phyloP scores from a whole-genome alignment of 1,140 invertebrate species.

The Eurosta solidaginis region DNA sequence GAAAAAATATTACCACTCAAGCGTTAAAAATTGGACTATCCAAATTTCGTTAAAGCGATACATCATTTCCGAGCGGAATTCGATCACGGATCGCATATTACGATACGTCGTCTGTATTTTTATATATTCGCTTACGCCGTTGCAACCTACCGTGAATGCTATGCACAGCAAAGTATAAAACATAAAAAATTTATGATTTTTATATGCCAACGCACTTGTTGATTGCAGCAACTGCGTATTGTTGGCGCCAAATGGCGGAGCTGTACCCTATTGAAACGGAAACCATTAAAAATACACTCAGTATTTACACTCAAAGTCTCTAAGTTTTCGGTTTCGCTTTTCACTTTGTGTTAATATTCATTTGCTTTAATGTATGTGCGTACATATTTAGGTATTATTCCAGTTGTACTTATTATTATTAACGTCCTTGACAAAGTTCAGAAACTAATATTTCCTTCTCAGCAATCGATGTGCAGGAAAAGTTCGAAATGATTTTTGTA shows the following conservation, averaged over 20 bases:
- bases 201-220: neutral
- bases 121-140: neutral
- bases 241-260: neutral
- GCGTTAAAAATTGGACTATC: no score
- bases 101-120: no score
- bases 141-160: neutral
- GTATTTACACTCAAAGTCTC: neutral
- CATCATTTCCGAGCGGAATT: no score
- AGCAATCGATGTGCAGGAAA: neutral
- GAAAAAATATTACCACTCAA: no score
- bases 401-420: neutral
- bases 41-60: no score
- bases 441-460: neutral
- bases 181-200: no score
- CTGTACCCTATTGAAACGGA: neutral
- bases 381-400: neutral
- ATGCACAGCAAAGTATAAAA: neutral
- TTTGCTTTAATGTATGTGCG: neutral
- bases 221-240: neutral
- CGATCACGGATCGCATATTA: no score
- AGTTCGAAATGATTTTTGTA: neutral
- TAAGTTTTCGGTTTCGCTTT: neutral
- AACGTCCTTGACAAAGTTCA: constrained; percentile 14
- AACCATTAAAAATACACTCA: constrained; percentile 10
- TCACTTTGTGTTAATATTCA: neutral